These are phyloP conservation scores for Sternarchorhynchus goeldii DNA, from an alignment of 2,797 vertebrate genomes.

Conservation along the genomic window DNA sequence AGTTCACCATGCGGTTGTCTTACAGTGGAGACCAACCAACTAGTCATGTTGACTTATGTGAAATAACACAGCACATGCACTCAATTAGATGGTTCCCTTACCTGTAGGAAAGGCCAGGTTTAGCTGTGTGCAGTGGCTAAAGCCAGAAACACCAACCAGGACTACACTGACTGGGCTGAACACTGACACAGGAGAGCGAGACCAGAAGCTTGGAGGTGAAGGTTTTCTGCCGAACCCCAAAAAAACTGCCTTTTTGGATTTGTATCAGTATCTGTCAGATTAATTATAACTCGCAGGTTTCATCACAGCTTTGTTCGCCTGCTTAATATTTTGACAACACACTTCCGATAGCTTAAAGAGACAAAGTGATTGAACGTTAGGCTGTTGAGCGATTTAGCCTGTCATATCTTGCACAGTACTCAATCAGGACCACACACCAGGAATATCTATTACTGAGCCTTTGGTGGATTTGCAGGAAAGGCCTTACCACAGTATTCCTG, in stretches of 20 bases:
- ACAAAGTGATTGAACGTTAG: conserved; percentile 40
- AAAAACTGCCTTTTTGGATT: neutral
- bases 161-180: too few species aligned
- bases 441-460: neutral
- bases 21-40: too few species aligned
- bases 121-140: too few species aligned
- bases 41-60: too few species aligned
- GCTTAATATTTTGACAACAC: conserved; percentile 12
- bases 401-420: neutral
- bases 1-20: too few species aligned
- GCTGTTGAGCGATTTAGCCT: conserved; percentile 10
- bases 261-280: neutral
- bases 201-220: too few species aligned
- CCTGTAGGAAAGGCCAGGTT: too few species aligned
- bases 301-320: neutral
- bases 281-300: neutral
- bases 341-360: neutral
- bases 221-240: conserved; percentile 3
- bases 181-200: neutral
- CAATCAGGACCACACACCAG: conserved; percentile 26
- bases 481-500: neutral
- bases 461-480: neutral
- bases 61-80: too few species aligned
- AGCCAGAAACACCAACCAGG: too few species aligned
- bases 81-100: too few species aligned